Conservation (phyloP, 1,140 invertebrate genomes). For the Drosophila sulfurigaster region DNA sequence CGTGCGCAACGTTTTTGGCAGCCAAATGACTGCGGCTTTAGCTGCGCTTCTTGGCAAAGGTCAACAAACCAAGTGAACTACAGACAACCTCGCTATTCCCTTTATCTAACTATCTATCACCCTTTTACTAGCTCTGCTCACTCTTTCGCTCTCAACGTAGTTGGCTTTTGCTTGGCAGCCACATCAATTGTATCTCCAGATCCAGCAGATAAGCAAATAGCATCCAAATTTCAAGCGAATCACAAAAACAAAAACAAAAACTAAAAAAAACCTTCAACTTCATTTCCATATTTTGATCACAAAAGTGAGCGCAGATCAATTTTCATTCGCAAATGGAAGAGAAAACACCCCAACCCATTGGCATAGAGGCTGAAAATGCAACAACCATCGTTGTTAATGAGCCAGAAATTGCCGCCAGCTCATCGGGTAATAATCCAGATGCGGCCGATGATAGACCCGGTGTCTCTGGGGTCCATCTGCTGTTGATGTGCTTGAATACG, state of each 20-base stretch:
- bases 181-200: neutral
- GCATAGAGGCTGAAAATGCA: neutral
- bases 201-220: neutral
- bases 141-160: constrained; percentile 4
- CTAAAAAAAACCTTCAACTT: neutral
- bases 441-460: constrained; percentile 4
- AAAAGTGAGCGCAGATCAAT: too few relatives aligned
- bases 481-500: constrained; percentile 88
- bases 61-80: constrained; percentile 58
- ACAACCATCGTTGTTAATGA: constrained; percentile 1
- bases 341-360: constrained; percentile 20
- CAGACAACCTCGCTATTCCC: neutral
- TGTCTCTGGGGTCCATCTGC: constrained; percentile 39
- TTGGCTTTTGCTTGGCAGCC: constrained; percentile 14
- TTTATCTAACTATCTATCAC: constrained; percentile 1
- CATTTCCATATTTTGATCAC: too few relatives aligned
- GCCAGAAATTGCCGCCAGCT: neutral
- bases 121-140: neutral
- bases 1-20: constrained; percentile 75
- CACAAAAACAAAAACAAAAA: neutral
- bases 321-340: constrained; percentile 19
- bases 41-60: constrained; percentile 51
- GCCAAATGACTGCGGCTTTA: constrained; percentile 72
- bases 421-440: neutral
- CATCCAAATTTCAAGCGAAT: constrained; percentile 31